These are phyloP conservation scores for Megaleporinus macrocephalus DNA, from an alignment of 2,113 vertebrate genomes.

Conservation along the genomic window DNA sequence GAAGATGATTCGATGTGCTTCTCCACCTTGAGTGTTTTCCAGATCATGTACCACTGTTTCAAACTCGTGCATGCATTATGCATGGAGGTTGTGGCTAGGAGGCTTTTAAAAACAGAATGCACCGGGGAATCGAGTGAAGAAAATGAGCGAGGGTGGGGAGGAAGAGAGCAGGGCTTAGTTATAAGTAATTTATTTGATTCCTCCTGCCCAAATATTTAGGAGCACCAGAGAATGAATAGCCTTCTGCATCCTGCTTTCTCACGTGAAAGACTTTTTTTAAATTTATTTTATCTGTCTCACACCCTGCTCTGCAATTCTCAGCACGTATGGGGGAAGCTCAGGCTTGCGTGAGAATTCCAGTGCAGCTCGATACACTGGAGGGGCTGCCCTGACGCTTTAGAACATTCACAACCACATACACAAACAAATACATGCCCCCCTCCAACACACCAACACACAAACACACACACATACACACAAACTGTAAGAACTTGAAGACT, in stretches of 20 bases:
- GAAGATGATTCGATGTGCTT: neutral
- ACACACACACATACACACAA: neutral
- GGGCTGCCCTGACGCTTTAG: neutral
- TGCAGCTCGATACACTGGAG: neutral
- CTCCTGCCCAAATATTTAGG: conserved; percentile 20
- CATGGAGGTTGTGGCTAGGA: conserved; percentile 2
- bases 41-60: conserved; percentile 6
- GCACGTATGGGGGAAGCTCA: conserved; percentile 4
- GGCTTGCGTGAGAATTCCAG: conserved; percentile 22
- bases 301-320: conserved; percentile 1
- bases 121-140: neutral
- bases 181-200: conserved; percentile 29
- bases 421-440: conserved; percentile 25
- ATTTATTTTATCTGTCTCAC: conserved; percentile 10
- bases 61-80: conserved; percentile 12
- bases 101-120: conserved; percentile 3
- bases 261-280: conserved; percentile 6
- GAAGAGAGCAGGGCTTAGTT: neutral
- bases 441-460: too few relatives aligned
- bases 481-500: neutral
- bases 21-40: neutral
- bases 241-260: neutral
- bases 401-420: conserved; percentile 1
- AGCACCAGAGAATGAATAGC: neutral
- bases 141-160: neutral